phyloP scores from a whole-genome alignment of 2,113 vertebrate species.

The Melanerpes formicivorus region DNA sequence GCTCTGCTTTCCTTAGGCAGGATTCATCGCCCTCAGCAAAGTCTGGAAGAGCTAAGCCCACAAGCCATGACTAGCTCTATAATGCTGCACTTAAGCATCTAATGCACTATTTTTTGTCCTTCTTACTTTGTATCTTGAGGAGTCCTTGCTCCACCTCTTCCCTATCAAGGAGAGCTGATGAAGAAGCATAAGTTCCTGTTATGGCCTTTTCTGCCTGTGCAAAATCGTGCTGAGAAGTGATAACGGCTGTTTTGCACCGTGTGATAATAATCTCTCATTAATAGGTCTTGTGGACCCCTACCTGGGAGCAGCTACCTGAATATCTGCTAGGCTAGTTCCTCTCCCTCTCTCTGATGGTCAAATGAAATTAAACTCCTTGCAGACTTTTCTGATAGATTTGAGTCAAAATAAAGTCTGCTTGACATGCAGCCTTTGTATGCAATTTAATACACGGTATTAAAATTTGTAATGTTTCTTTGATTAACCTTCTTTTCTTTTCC shows the following conservation, averaged over 20 bases:
- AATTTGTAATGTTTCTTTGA: background rate
- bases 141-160: accelerated
- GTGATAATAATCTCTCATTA: background rate
- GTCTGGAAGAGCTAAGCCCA: background rate
- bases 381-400: accelerated
- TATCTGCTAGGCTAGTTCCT: background rate
- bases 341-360: background rate
- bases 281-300: background rate
- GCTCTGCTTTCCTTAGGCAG: background rate
- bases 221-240: background rate
- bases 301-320: background rate
- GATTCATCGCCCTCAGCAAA: background rate
- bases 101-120: accelerated
- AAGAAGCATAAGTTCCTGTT: background rate
- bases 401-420: background rate
- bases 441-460: background rate
- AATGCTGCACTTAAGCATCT: background rate
- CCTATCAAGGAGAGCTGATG: background rate
- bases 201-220: background rate
- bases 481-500: background rate
- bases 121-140: background rate
- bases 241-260: background rate
- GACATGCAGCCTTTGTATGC: background rate
- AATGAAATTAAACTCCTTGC: background rate
- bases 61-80: background rate